Evolutionary conservation across 2,888 invertebrate species (phyloP).

Genomic region (Cyclophora albipunctata): DNA sequence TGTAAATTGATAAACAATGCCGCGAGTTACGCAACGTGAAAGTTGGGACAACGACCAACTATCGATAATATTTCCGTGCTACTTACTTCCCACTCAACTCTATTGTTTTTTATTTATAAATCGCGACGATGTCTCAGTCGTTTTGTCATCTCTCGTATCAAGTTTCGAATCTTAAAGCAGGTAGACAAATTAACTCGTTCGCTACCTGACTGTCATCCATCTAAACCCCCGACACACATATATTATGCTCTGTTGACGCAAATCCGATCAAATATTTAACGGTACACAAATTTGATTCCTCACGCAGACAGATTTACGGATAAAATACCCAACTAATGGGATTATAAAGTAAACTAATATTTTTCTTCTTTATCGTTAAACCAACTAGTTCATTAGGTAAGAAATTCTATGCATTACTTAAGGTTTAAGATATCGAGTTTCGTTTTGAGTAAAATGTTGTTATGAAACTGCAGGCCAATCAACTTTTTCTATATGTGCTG

Average conservation of each 20-base stretch:
- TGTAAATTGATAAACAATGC: conserved; percentile 51
- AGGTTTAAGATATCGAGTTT: conserved; percentile 10
- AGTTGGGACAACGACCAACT: conserved; percentile 47
- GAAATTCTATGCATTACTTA: conserved; percentile 24
- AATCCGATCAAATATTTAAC: conserved; percentile 71
- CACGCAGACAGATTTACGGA: conserved; percentile 37
- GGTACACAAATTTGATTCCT: conserved; percentile 49
- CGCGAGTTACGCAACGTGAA: conserved; percentile 53
- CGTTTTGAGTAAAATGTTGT: conserved; percentile 21
- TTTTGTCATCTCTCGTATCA: conserved; percentile 10
- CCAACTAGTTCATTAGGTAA: conserved; percentile 26
- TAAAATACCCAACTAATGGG: conserved; percentile 50
- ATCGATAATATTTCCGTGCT: conserved; percentile 40
- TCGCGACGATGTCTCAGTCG: no score
- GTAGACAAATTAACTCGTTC: conserved; percentile 23
- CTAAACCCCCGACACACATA: conserved; percentile 29
- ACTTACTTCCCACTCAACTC: conserved; percentile 23
- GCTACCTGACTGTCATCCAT: conserved; percentile 25
- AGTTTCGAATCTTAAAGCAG: conserved; percentile 12
- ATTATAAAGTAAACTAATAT: conserved; percentile 47
- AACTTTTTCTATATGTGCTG: conserved; percentile 18
- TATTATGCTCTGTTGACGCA: conserved; percentile 52
- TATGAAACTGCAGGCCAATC: conserved; percentile 21
- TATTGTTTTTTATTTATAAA: conserved; percentile 10
- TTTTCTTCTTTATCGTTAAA: conserved; percentile 29